A percentile compares a stretch with the other conserved stretches of the same genome.
Conservation (phyloP, 2,113 vertebrate genomes). For the Fregetta grallaria region DNA sequence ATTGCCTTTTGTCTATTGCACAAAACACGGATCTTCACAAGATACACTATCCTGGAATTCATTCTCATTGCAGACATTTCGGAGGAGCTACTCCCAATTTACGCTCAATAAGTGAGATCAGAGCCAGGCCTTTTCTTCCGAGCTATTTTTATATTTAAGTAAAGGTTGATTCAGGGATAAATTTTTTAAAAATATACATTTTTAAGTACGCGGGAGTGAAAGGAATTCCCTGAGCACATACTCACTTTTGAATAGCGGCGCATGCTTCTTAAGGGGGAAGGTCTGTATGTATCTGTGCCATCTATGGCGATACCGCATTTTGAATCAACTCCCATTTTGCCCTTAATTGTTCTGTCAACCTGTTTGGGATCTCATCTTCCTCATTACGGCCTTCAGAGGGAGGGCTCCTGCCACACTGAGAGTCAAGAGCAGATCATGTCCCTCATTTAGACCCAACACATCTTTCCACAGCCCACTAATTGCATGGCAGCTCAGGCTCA, state of each 20-base stretch:
- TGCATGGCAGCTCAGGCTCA: slow-evolving; percentile 81
- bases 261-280: not conserved
- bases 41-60: not conserved
- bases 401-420: slow-evolving; percentile 77
- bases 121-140: not conserved
- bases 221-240: not conserved
- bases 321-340: slow-evolving; percentile 54
- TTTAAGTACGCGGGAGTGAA: not conserved
- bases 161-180: not conserved
- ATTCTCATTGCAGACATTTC: not conserved
- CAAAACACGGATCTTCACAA: not conserved
- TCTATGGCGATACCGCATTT: not conserved
- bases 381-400: slow-evolving; percentile 87
- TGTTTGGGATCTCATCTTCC: slow-evolving; percentile 69
- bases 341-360: slow-evolving; percentile 75
- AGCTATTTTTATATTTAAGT: not conserved
- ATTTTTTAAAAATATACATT: not conserved
- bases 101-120: not conserved
- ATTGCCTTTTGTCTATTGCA: not conserved
- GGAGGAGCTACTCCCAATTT: not conserved
- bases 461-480: slow-evolving; percentile 85
- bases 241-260: not conserved
- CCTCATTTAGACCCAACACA: slow-evolving; percentile 88
- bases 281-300: not conserved
- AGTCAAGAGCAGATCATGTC: slow-evolving; percentile 89